Evolutionary conservation across 2,113 vertebrate genomes (phyloP), one percentile per base, ranked within the genome.

Genomic region (Alethe castanea): DNA sequence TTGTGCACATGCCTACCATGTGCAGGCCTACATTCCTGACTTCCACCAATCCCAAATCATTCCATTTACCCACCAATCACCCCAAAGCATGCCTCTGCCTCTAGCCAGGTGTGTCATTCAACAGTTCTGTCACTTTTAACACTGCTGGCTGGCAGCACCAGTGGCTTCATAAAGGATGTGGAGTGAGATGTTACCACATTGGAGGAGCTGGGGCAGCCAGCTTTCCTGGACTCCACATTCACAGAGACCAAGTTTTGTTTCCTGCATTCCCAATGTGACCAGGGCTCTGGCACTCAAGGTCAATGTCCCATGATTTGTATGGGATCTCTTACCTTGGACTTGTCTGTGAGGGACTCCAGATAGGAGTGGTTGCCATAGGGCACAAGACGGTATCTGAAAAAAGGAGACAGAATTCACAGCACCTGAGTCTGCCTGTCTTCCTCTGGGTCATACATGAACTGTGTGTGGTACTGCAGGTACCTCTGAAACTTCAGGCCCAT

Each of bases 311-410:
- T 1, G 2, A 3, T 9, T 56, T 4, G 13, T 9, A 11, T 19
- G 8, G 47, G 28, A 40, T 25, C 57, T 35, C 94, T 79, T 97
- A 99, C 99, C 99, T 99, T 99, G 12, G 99, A 99, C 97, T 99
- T 99, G 97, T 99, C 99, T 1, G 98, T 98, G 65, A 99, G 98
- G 23, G 99, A 99, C 95, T 99, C 99, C 80, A 99, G 89, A 81
- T 99, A 99, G 0, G 99, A 99, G 95, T 99, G 99, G 95, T 99
- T 99, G 97, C 99, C 99, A 24, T 99, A 99, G 0, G 99, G 99
- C 47, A 99, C 99, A 2, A 99, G 98, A 10, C 99, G 99, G 90
- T 99, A 99, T 83, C 99, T 99, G 97, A 36, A 97, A 96, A 47
- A 96, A 96, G 69, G 59, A 71, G 81, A 92, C 3, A 65, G 0